phyloP scores from a whole-genome alignment of 1,140 invertebrate genomes.

The Lordiphosa collinella region DNA sequence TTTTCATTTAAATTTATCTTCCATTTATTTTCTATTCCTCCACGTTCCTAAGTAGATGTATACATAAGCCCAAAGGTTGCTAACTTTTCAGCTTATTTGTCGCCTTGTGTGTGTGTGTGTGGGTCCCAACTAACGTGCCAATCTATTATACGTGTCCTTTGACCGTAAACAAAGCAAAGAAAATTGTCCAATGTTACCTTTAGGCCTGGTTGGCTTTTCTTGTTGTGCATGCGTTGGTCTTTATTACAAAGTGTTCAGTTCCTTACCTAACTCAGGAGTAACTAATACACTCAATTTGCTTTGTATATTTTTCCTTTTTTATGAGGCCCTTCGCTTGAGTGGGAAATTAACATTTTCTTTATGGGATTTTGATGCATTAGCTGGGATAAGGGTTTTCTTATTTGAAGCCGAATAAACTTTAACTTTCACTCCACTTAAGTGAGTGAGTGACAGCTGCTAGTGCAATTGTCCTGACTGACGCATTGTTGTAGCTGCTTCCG shows the following conservation, averaged over 20 bases:
- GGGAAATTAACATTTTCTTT: constrained; percentile 60
- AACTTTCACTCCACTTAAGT: constrained; percentile 62
- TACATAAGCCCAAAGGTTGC: constrained; percentile 24
- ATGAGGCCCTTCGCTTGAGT: constrained; percentile 10
- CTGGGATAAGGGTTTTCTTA: constrained; percentile 15
- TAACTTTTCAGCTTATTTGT: constrained; percentile 44
- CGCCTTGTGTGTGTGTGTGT: constrained; percentile 3
- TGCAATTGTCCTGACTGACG: constrained; percentile 52
- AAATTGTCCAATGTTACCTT: constrained; percentile 63
- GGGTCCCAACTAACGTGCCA: constrained; percentile 25
- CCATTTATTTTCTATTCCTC: constrained; percentile 3
- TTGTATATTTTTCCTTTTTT: constrained; percentile 31
- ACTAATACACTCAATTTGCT: constrained; percentile 68
- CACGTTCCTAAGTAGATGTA: too few relatives aligned
- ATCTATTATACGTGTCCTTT: constrained; percentile 69
- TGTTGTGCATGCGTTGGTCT: constrained; percentile 28
- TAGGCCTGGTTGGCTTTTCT: constrained; percentile 34
- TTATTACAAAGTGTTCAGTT: constrained; percentile 57
- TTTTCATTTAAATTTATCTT: constrained; percentile 15
- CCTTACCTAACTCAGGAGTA: neutral
- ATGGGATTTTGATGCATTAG: constrained; percentile 48
- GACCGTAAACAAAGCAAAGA: constrained; percentile 57
- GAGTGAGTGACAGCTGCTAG: constrained; percentile 46
- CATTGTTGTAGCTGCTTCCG: constrained; percentile 55
- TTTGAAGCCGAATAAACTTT: constrained; percentile 41